Evolutionary conservation across 2,888 invertebrate genomes (phyloP).

Genomic region (Acronicta leporina): DNA sequence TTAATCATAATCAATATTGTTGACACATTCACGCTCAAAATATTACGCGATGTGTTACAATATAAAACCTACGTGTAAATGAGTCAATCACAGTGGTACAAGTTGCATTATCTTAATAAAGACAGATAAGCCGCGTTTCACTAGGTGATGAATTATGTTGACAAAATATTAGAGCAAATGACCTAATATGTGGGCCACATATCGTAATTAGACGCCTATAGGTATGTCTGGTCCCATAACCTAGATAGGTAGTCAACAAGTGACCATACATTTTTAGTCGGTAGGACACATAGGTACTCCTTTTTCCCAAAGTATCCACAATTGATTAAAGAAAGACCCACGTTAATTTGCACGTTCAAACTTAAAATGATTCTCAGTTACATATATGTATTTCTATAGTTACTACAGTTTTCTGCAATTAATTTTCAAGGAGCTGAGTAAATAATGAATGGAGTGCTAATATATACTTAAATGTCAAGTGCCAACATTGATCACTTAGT

Average conservation of each 20-base stretch:
- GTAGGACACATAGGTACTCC: no score
- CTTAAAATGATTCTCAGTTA: no score
- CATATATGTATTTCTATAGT: background rate
- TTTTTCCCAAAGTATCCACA: no score
- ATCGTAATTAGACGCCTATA: background rate
- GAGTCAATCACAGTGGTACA: constrained; percentile 49
- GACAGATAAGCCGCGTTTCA: constrained; percentile 44
- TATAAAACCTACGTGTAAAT: constrained; percentile 47
- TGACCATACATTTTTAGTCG: no score
- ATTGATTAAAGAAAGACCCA: no score
- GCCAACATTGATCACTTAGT: constrained; percentile 15
- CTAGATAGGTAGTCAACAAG: no score
- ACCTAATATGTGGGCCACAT: constrained; percentile 12
- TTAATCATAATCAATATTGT: constrained; percentile 30
- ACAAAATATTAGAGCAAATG: no score
- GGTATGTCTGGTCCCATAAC: no score
- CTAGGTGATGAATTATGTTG: constrained; percentile 16
- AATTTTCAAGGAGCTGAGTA: background rate
- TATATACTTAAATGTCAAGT: constrained; percentile 1
- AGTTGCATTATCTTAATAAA: constrained; percentile 9
- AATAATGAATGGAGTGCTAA: constrained; percentile 3
- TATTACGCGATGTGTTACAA: constrained; percentile 32
- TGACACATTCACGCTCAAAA: constrained; percentile 40
- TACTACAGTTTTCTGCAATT: background rate
- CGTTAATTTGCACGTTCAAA: no score